Percentiles rank a stretch among this genome's conserved stretches.
Evolutionary conservation across 2,888 invertebrate genomes (phyloP).

Genomic region (Drosophila leonis): DNA sequence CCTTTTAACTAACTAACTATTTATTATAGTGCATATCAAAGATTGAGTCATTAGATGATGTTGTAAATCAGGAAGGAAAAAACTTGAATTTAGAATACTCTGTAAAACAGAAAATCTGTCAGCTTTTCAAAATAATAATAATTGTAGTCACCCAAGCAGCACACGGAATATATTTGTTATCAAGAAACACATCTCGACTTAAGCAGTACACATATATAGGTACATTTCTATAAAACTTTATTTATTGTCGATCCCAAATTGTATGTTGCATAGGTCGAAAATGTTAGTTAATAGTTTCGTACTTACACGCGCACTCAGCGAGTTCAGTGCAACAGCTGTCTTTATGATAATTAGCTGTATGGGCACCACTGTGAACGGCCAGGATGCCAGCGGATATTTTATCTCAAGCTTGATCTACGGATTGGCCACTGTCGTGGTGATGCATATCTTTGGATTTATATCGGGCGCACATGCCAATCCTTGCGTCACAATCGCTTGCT

Average conservation of each 20-base stretch:
- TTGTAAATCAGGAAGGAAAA: not conserved
- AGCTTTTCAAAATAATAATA: not conserved
- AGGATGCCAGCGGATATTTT: conserved; percentile 15
- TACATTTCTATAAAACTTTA: conserved; percentile 3
- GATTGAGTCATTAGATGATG: not conserved
- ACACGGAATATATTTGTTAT: not conserved
- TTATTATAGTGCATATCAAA: no score
- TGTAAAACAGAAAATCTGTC: conserved; percentile 10
- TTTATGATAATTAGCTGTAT: conserved; percentile 58
- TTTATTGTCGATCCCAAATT: conserved; percentile 31
- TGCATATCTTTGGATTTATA: conserved; percentile 70
- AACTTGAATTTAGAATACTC: no score
- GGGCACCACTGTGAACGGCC: conserved; percentile 24
- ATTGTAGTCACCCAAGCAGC: not conserved
- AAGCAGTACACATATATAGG: conserved; percentile 1
- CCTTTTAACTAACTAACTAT: no score
- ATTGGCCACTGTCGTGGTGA: conserved; percentile 48
- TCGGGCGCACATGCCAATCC: conserved; percentile 73
- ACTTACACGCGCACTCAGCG: conserved; percentile 52
- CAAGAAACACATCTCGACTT: not conserved
- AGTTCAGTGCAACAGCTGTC: conserved; percentile 46
- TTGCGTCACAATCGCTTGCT: conserved; percentile 62
- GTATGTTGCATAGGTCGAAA: conserved; percentile 22
- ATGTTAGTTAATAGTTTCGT: conserved; percentile 22
- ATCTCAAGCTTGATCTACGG: conserved; percentile 51